Evolutionary conservation across 30 jellyfish, hydroid and myxozoan genomes (phyloP).

Genomic region (Pseudorhiza aurosa): DNA sequence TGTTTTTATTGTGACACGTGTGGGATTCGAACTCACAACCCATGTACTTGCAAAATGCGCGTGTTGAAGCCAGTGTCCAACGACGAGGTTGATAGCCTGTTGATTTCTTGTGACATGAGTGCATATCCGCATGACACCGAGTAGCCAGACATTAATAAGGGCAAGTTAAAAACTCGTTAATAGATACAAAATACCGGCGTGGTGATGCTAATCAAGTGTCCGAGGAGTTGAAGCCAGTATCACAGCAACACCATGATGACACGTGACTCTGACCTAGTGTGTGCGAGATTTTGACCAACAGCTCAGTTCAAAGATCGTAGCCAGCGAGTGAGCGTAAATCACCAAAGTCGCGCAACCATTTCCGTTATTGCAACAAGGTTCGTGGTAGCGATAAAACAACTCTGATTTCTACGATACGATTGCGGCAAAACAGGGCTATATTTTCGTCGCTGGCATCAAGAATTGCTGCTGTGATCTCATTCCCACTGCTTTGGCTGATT

Average conservation of each 20-base stretch:
- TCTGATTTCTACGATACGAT: neutral
- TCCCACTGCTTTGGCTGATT: slow-evolving; percentile 2
- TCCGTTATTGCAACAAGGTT: slow-evolving; percentile 6
- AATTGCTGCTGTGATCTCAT: neutral
- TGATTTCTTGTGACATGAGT: neutral
- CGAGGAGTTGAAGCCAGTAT: slow-evolving; percentile 46
- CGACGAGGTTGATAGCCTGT: too few species aligned
- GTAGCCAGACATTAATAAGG: slow-evolving; percentile 32
- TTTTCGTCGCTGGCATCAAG: neutral
- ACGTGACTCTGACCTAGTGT: slow-evolving; percentile 27
- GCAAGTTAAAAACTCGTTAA: slow-evolving; percentile 42
- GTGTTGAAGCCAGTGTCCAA: too few species aligned
- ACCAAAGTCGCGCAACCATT: slow-evolving; percentile 3
- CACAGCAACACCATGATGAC: slow-evolving; percentile 58
- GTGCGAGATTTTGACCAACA: slow-evolving; percentile 28
- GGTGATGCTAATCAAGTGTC: slow-evolving; percentile 71
- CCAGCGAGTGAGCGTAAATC: neutral
- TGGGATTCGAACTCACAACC: too few species aligned
- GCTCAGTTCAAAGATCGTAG: slow-evolving; percentile 14
- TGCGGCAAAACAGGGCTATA: neutral
- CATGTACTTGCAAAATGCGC: too few species aligned
- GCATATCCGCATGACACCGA: slow-evolving; percentile 39
- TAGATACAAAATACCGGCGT: slow-evolving; percentile 60
- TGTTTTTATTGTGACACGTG: too few species aligned
- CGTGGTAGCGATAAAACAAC: neutral